phyloP scores from a whole-genome alignment of 2,888 invertebrate species.

The Pollenia griseotomentosa region DNA sequence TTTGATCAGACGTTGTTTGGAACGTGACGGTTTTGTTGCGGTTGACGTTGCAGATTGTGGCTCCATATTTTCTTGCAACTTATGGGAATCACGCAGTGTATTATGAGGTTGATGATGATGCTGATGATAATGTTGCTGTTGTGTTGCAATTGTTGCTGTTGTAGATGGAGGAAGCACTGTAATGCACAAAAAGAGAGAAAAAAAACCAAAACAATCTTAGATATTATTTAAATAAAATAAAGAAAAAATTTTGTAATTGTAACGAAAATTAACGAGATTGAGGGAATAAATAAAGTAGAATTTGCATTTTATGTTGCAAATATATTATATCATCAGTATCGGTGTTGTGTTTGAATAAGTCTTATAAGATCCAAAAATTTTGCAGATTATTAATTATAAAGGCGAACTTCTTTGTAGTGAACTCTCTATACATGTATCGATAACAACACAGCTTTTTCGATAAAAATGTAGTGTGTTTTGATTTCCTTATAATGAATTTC shows the following conservation, averaged over 20 bases:
- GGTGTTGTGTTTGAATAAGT: neutral
- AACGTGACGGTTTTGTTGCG: slow-evolving; percentile 81
- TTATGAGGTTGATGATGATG: slow-evolving; percentile 67
- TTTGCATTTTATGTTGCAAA: slow-evolving; percentile 35
- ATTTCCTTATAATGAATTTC: too few relatives aligned
- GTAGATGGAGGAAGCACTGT: slow-evolving; percentile 83
- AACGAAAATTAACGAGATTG: slow-evolving; percentile 35
- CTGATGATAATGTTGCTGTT: slow-evolving; percentile 68
- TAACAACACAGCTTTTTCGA: too few relatives aligned
- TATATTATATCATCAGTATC: slow-evolving; percentile 38
- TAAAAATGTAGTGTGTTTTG: too few relatives aligned
- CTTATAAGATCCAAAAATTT: too few relatives aligned
- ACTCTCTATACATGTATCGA: too few relatives aligned
- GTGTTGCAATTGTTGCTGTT: slow-evolving; percentile 73
- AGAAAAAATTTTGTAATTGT: slow-evolving; percentile 19
- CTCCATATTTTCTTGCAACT: slow-evolving; percentile 80
- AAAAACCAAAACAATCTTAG: slow-evolving; percentile 18
- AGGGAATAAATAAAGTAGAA: slow-evolving; percentile 22
- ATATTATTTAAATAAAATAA: slow-evolving; percentile 39
- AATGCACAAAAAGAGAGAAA: slow-evolving; percentile 73
- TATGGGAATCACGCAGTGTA: slow-evolving; percentile 76
- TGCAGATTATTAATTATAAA: too few relatives aligned
- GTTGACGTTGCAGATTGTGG: slow-evolving; percentile 76
- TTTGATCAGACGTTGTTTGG: slow-evolving; percentile 89
- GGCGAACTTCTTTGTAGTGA: too few relatives aligned